Conservation (phyloP, 1,140 invertebrate genomes). For the Aphelenchoides avenae region DNA sequence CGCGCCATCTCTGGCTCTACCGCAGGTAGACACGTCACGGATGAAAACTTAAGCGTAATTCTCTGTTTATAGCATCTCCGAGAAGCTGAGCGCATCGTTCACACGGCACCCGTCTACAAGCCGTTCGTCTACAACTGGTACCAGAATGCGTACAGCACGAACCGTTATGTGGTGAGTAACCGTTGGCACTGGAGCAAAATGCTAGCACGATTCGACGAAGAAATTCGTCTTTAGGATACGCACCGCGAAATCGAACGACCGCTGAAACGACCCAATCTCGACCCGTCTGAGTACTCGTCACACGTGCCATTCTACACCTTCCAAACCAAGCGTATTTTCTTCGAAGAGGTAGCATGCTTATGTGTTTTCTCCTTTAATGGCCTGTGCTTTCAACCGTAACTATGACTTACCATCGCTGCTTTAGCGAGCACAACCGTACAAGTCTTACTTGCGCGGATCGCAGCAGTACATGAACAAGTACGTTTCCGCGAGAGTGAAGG, state of each 20-base stretch:
- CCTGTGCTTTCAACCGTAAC: not conserved
- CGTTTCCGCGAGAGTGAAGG: conserved; percentile 49
- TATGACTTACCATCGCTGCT: conserved; percentile 15
- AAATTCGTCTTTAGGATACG: conserved; percentile 24
- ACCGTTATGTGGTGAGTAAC: conserved; percentile 38
- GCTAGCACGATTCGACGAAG: conserved; percentile 5
- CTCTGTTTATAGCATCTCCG: conserved; percentile 54
- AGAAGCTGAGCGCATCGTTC: conserved; percentile 58
- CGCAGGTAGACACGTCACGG: too few species aligned
- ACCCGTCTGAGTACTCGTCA: conserved; percentile 15
- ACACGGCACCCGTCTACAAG: conserved; percentile 59
- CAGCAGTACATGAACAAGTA: conserved; percentile 56
- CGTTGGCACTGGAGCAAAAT: not conserved
- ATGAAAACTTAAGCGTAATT: too few species aligned
- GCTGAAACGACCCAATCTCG: conserved; percentile 14
- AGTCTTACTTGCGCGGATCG: conserved; percentile 54
- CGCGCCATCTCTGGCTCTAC: conserved; percentile 56
- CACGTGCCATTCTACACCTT: conserved; percentile 58
- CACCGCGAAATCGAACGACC: conserved; percentile 41
- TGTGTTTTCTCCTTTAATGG: conserved; percentile 6
- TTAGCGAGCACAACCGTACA: conserved; percentile 46
- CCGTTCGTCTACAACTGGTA: conserved; percentile 55
- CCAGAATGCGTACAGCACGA: conserved; percentile 45
- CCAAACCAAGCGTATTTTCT: conserved; percentile 58
- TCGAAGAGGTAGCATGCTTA: conserved; percentile 53